Conservation (phyloP, 2,888 invertebrate species). For the Gnatocerus cornutus region DNA sequence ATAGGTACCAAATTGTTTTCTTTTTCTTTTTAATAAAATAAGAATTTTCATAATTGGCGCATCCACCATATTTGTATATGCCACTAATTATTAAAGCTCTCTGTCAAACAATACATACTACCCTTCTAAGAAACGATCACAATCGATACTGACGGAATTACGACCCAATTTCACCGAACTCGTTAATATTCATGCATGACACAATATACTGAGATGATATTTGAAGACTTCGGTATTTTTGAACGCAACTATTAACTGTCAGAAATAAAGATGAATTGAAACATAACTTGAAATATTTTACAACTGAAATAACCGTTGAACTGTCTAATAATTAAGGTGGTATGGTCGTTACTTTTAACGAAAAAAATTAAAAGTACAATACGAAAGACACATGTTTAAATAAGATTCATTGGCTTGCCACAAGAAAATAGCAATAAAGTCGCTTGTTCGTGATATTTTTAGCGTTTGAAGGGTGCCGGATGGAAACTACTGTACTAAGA, state of each 20-base stretch:
- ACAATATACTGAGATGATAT: conserved; percentile 4
- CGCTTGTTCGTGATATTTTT: too few relatives aligned
- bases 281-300: conserved; percentile 35
- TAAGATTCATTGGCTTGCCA: too few relatives aligned
- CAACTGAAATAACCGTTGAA: neutral
- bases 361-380: neutral
- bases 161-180: conserved; percentile 36
- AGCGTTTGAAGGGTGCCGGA: too few relatives aligned
- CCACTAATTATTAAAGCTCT: neutral
- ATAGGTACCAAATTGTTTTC: conserved; percentile 18
- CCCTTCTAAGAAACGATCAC: neutral
- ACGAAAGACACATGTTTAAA: too few relatives aligned
- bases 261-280: conserved; percentile 10
- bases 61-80: conserved; percentile 30
- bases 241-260: conserved; percentile 11
- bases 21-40: too few relatives aligned
- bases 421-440: too few relatives aligned
- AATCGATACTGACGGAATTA: conserved; percentile 27
- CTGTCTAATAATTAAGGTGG: neutral
- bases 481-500: too few relatives aligned
- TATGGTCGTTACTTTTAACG: neutral
- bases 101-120: neutral
- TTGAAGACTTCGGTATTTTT: too few relatives aligned
- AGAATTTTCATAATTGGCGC: conserved; percentile 23
- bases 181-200: conserved; percentile 32